Evolutionary conservation across 2,797 vertebrate species (phyloP), one percentile per base, ranked within the genome.

Genomic region (Etheostoma perlongum): DNA sequence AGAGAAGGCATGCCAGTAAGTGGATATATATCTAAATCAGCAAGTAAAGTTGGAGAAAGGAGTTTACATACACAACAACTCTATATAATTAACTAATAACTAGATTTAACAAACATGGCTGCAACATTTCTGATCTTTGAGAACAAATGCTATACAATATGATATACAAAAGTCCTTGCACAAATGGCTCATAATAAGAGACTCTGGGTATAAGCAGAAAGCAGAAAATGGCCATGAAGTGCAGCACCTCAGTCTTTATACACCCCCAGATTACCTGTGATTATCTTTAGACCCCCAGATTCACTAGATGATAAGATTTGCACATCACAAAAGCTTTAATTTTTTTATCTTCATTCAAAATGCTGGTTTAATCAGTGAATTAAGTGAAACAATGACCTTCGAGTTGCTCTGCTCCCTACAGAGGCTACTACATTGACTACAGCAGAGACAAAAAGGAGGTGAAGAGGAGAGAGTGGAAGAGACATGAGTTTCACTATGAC

Each of bases 401-500:
- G 77, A 58, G 65, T 61, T 11, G 15, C 47, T 83, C 62, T 85
- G 40, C 47, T 88, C 78, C 73, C 86, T 74, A n/a, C 91, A 99
- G 98, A 95, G 98, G 98, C 77, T 97, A 96, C 93, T 99, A 98
- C 0, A 97, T 99, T 48, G 97, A 98, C 92, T 98, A 98, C 0
- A 97, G 96, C 89, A 95, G 97, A 87, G 98, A 99, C 93, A 98
- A 96, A 83, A 99, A 98, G 95, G 98, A 99, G 76, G 96, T 99
- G 84, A 98, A 98, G 92, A 97, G 96, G 84, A 95, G 98, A 73
- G 97, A 99, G 85, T 99, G 98, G 98, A 98, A 93, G 86, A 95
- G 98, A 83, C 97, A 99, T 0, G 98, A 99, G 85, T 99, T 99
- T 82, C 98, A 99, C 89, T 99, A 99, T 0, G 98, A 99, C 93